A percentile compares a stretch with the other conserved stretches of the same genome.
Evolutionary conservation across 2,797 vertebrate genomes (phyloP).

Genomic region (Naso thynnoides): DNA sequence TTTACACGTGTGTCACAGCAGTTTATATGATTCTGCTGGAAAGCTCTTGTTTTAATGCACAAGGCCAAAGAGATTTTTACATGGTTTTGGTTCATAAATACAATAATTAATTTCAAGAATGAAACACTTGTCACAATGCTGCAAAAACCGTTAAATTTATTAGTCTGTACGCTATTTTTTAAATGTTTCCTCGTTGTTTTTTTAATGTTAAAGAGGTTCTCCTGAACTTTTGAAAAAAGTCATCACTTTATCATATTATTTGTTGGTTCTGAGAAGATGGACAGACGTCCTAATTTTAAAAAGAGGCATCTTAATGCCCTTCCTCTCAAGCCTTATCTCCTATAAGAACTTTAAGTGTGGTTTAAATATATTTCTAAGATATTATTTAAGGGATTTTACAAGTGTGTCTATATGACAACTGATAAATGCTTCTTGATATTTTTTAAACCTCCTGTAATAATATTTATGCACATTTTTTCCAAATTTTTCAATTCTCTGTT

Average conservation of each 20-base stretch:
- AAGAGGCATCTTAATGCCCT: background rate
- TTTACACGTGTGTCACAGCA: background rate
- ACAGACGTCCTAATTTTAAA: background rate
- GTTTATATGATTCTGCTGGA: background rate
- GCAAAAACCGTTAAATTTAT: background rate
- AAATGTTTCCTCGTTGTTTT: background rate
- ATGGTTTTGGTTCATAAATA: background rate
- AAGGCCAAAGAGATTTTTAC: background rate
- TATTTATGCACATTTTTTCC: background rate
- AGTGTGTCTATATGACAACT: background rate
- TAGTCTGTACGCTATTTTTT: background rate
- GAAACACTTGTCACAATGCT: background rate
- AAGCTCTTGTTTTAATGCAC: background rate
- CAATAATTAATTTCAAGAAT: background rate
- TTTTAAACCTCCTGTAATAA: background rate
- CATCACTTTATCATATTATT: background rate
- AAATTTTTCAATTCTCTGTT: background rate
- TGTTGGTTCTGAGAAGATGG: background rate
- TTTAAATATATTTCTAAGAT: background rate
- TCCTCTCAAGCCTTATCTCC: too few relatives aligned
- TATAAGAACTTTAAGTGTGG: too few relatives aligned
- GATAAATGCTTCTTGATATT: background rate
- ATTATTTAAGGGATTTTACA: slow-evolving; percentile 3
- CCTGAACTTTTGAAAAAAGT: background rate
- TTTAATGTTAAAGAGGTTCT: background rate